These are phyloP conservation scores for Griposia aprilina DNA, from an alignment of 2,888 invertebrate species.

Conservation along the genomic window DNA sequence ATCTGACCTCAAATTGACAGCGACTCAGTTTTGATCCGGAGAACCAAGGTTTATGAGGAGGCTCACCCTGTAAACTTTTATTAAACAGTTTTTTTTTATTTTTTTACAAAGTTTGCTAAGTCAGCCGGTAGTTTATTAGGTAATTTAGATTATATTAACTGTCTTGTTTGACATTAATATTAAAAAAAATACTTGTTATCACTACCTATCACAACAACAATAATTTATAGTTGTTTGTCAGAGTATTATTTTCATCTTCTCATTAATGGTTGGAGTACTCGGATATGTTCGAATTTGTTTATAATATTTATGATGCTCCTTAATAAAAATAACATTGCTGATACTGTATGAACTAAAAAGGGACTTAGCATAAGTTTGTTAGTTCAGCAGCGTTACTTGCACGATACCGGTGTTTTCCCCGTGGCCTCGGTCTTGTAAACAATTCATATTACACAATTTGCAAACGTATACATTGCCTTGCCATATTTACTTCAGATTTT, in stretches of 20 bases:
- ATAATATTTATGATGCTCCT: not conserved
- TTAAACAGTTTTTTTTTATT: not conserved
- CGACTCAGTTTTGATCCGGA: too few relatives aligned
- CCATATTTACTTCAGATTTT: slow-evolving; percentile 40
- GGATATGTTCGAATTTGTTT: not conserved
- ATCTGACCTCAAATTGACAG: too few relatives aligned
- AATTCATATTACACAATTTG: slow-evolving; percentile 67
- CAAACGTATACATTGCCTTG: slow-evolving; percentile 49
- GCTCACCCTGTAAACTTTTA: too few relatives aligned
- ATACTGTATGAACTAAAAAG: not conserved
- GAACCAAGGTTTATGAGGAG: too few relatives aligned
- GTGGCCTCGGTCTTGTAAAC: slow-evolving; percentile 70
- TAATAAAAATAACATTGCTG: not conserved
- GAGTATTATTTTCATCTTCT: not conserved
- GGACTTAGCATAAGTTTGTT: not conserved
- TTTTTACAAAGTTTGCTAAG: not conserved
- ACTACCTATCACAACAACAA: slow-evolving; percentile 3
- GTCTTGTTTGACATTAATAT: not conserved
- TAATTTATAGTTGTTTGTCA: slow-evolving; percentile 14
- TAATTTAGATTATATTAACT: slow-evolving; percentile 18
- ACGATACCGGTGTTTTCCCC: slow-evolving; percentile 37
- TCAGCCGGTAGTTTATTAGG: not conserved
- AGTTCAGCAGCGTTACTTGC: slow-evolving; percentile 4
- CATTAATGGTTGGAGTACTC: not conserved
- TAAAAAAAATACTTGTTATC: slow-evolving; percentile 20